phyloP scores from a whole-genome alignment of 2,113 vertebrate species.

The Pterocles burchelli region DNA sequence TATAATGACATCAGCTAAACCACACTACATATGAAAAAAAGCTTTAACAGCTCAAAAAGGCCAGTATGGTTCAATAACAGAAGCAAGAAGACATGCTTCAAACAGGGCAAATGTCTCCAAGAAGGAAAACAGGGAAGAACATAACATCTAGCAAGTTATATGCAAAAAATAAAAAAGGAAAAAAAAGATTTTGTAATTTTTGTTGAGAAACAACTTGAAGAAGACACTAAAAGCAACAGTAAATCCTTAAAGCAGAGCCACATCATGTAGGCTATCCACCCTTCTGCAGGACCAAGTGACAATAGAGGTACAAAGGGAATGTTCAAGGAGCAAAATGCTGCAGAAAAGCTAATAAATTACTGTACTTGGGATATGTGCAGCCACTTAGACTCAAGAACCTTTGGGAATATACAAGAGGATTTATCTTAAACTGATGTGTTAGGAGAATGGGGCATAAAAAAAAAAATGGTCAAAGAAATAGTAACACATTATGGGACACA shows the following conservation, averaged over 20 bases:
- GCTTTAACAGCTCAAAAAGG: not conserved
- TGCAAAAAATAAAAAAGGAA: not conserved
- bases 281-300: not conserved
- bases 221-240: not conserved
- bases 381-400: not conserved
- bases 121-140: not conserved
- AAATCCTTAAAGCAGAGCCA: not conserved
- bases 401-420: not conserved
- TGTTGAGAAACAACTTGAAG: not conserved
- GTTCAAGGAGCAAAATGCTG: not conserved
- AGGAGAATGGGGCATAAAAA: not conserved
- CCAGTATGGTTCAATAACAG: not conserved
- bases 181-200: not conserved
- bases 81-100: not conserved
- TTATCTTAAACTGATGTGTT: not conserved
- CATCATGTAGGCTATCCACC: not conserved
- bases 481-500: not conserved
- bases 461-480: not conserved
- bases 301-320: not conserved
- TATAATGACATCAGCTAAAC: not conserved
- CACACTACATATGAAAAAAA: not conserved
- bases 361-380: not conserved
- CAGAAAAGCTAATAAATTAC: not conserved
- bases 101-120: not conserved
- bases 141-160: not conserved